Percentiles rank a stretch among this genome's conserved stretches.
Evolutionary conservation across 2,797 vertebrate genomes (phyloP).

Genomic region (Bufotes viridis): DNA sequence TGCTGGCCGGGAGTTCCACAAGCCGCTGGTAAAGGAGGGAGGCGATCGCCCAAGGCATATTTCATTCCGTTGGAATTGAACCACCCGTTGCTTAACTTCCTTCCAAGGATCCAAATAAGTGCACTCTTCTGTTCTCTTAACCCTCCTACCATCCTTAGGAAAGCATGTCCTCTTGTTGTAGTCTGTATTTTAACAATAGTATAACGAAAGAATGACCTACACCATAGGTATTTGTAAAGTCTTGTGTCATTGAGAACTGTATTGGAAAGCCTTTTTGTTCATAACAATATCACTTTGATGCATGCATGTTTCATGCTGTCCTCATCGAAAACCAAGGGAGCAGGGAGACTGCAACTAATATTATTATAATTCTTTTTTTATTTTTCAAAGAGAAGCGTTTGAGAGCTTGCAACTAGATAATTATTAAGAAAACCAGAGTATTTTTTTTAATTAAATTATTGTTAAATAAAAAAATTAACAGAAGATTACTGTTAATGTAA

Average conservation of each 20-base stretch:
- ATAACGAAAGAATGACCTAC: conserved; percentile 77
- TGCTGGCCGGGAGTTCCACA: conserved; percentile 98
- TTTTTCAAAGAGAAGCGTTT: conserved; percentile 75
- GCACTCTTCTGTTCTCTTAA: conserved; percentile 94
- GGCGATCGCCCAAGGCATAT: conserved; percentile 99
- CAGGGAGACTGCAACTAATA: conserved; percentile 72
- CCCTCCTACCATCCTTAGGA: conserved; percentile 73
- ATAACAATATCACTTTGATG: conserved; percentile 72
- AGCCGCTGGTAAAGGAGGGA: conserved; percentile 99
- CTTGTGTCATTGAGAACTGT: conserved; percentile 77
- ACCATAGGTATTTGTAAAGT: conserved; percentile 79
- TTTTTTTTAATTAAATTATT: conserved; percentile 87
- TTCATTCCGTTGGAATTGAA: conserved; percentile 99
- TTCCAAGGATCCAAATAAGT: conserved; percentile 88
- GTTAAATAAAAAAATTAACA: conserved; percentile 79
- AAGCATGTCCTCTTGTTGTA: conserved; percentile 81
- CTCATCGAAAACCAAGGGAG: conserved; percentile 71
- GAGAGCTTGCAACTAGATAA: conserved; percentile 76
- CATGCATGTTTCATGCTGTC: conserved; percentile 73
- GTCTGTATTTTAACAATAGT: conserved; percentile 79
- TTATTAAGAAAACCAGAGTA: conserved; percentile 76
- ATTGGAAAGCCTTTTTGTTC: conserved; percentile 77
- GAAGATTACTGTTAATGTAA: conserved; percentile 81
- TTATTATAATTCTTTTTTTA: conserved; percentile 67
- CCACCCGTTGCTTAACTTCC: conserved; percentile 74